Evolutionary conservation across 92 coral and sea anemone genomes (phyloP), one percentile per base, ranked within the genome.

Genomic region (Heteractis magnifica): DNA sequence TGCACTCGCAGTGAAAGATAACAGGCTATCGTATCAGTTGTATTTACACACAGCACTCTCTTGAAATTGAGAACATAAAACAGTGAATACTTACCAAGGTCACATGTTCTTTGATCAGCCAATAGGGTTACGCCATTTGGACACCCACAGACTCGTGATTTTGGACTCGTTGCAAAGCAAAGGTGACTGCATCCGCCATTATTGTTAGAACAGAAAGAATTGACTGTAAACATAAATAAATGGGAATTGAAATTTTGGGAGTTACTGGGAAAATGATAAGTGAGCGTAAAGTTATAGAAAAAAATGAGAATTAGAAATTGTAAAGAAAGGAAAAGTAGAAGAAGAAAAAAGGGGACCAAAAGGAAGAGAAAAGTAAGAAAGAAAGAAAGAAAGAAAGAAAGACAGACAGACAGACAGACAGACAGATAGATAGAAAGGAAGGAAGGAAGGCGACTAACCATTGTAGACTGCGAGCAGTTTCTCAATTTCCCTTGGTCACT

Each of bases 141-240:
- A 79, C 98, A 95, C 51, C 89, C 92, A 83, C 98, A 95, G 49
- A 81, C 80, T 71, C 71, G 80, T 19, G 89, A 83, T 71, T 83
- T 75, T 71, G 62, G 79, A 0, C 96, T 92, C 6, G 78, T 83
- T 68, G 89, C 60, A 41, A 94, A 72, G 77, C 98, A 95, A 9
- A 94, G 88, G 48, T 93, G 95, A 15, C 91, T 89, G 88, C 98
- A 95, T 5, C 94, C 95, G 18, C 98, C 98, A 20, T 94, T 94
- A 60, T 77, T 76, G 49, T 70, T 74, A 50, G 86, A 90, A 81
- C 98, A 95, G 20, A 72, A 60, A 6, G 92, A 82, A 5, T n/a
- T 56, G 18, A 73, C 85, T 82, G 10, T 16, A 64, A 49, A 44
- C 0, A 6, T 5, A 64, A 81, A 49, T 34, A 34, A 34, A 34